Evolutionary conservation across 2,888 invertebrate genomes (phyloP).

Genomic region (Cephus pulcher): DNA sequence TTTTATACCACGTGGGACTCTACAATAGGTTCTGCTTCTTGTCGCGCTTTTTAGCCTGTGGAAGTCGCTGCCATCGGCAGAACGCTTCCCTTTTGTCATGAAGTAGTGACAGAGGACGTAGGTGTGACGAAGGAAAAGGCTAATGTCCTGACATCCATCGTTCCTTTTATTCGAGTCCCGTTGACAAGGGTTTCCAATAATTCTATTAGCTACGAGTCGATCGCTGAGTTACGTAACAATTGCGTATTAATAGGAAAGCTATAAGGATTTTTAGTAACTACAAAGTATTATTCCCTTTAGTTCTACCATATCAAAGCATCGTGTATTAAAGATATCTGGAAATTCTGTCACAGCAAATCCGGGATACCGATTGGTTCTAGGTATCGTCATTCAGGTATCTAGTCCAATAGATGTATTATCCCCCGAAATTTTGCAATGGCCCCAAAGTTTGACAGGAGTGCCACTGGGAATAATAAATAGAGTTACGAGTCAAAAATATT

Average conservation of each 20-base stretch:
- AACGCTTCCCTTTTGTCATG: neutral
- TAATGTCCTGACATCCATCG: neutral
- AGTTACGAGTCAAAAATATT: neutral
- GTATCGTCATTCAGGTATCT: neutral
- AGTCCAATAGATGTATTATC: no score
- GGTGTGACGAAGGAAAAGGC: neutral
- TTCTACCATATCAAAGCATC: neutral
- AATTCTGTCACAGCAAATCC: neutral
- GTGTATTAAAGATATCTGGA: neutral
- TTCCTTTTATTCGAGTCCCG: neutral
- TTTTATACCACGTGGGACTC: conserved; percentile 11
- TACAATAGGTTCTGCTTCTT: conserved; percentile 18
- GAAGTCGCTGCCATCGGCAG: neutral
- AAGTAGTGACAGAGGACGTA: neutral
- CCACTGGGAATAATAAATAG: neutral
- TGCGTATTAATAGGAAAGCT: neutral
- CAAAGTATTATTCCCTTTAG: neutral
- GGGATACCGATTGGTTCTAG: neutral
- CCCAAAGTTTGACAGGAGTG: neutral
- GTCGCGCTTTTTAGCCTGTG: neutral
- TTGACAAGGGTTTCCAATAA: neutral
- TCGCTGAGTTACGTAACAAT: neutral
- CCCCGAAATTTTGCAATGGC: neutral
- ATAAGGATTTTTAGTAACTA: neutral
- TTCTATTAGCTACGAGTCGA: neutral